Evolutionary conservation across 2,888 invertebrate genomes (phyloP).

Genomic region (Hyppa rectilinea): DNA sequence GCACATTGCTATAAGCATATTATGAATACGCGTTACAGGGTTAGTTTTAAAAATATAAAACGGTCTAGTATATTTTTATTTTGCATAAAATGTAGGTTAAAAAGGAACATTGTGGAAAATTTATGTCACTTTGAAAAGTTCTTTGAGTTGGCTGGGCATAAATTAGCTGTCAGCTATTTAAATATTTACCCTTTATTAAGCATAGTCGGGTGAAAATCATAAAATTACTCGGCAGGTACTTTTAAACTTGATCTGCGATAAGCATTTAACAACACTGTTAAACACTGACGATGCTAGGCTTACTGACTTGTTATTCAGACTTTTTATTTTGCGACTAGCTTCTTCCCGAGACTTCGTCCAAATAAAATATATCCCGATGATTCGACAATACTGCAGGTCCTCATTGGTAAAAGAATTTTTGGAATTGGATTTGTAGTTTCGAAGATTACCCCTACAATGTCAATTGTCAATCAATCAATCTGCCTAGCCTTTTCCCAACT

Average conservation of each 20-base stretch:
- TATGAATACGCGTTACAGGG: constrained; percentile 69
- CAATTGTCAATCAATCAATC: no score
- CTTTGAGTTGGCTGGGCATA: constrained; percentile 20
- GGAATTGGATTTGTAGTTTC: no score
- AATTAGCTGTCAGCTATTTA: constrained; percentile 12
- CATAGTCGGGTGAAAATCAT: neutral
- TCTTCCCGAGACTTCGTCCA: no score
- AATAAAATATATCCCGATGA: no score
- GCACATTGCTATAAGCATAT: constrained; percentile 78
- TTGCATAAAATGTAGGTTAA: constrained; percentile 42
- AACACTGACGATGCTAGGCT: no score
- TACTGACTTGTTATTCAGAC: no score
- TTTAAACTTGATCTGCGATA: neutral
- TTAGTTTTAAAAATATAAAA: constrained; percentile 52
- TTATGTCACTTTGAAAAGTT: constrained; percentile 24
- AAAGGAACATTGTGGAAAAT: constrained; percentile 23
- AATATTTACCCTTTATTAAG: constrained; percentile 1
- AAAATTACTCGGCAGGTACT: neutral
- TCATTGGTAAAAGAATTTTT: no score
- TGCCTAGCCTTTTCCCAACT: no score
- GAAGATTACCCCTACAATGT: no score
- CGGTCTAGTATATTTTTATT: constrained; percentile 29
- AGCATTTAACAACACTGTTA: neutral
- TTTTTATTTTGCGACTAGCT: no score
- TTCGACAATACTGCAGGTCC: no score